Conservation (phyloP, 2,797 vertebrate species). For the Oreortyx pictus region DNA sequence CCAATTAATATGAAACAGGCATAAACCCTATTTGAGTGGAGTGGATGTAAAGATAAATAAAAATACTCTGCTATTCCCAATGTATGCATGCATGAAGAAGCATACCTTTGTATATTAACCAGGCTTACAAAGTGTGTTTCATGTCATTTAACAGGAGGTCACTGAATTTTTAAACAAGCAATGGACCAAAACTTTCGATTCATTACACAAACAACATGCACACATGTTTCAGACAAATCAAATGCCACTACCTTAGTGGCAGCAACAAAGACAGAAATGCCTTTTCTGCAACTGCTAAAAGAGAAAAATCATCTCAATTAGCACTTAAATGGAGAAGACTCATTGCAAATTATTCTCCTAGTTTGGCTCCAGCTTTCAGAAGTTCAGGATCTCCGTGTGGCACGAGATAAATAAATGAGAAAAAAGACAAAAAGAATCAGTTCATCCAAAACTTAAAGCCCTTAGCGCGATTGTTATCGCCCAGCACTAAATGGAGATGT, state of each 20-base stretch:
- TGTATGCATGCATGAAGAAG: conserved; percentile 25
- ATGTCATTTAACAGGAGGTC: conserved; percentile 64
- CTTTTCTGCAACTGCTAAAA: background rate
- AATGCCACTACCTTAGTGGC: background rate
- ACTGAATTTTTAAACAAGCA: conserved; percentile 67
- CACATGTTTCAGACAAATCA: background rate
- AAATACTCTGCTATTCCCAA: background rate
- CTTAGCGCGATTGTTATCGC: background rate
- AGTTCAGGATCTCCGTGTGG: background rate
- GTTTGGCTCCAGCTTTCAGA: background rate
- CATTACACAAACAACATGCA: conserved; percentile 60
- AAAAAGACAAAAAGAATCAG: background rate
- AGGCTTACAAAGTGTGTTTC: conserved; percentile 41
- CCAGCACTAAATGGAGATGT: background rate
- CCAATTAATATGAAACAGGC: conserved; percentile 42
- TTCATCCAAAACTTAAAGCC: background rate
- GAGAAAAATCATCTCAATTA: background rate
- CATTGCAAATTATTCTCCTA: background rate
- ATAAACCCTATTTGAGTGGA: conserved; percentile 1
- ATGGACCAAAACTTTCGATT: conserved; percentile 62
- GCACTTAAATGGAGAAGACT: background rate
- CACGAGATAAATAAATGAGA: background rate
- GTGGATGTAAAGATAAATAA: background rate
- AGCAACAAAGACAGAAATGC: background rate
- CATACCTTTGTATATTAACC: conserved; percentile 49